Evolutionary conservation across 2,797 vertebrate species (phyloP).

Genomic region (Phoxinus dragarum): DNA sequence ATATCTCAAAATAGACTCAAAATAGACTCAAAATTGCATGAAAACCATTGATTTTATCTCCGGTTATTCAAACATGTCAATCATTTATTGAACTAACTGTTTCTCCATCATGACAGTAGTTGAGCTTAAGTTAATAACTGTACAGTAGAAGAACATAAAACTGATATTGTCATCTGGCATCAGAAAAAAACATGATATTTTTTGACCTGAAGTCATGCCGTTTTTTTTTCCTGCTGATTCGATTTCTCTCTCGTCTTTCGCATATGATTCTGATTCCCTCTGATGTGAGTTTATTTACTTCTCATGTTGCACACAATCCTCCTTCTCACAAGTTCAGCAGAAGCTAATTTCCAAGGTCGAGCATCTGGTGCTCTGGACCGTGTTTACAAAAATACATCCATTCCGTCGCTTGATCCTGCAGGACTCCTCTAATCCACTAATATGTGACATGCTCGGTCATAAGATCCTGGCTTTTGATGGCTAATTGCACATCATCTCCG

Average conservation of each 20-base stretch:
- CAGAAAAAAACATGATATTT: too few relatives aligned
- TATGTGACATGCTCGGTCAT: slow-evolving; percentile 19
- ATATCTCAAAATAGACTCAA: too few relatives aligned
- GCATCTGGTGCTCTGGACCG: not conserved
- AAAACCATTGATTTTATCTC: too few relatives aligned
- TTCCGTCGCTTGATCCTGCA: not conserved
- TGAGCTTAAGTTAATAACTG: too few relatives aligned
- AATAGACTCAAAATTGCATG: too few relatives aligned
- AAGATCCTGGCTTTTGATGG: slow-evolving; percentile 14
- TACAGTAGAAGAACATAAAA: too few relatives aligned
- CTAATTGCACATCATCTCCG: slow-evolving; percentile 14
- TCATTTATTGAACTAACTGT: too few relatives aligned
- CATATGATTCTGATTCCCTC: not conserved
- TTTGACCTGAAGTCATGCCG: not conserved
- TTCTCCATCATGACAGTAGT: too few relatives aligned
- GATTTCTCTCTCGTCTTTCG: not conserved
- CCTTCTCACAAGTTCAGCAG: not conserved
- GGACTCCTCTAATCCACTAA: slow-evolving; percentile 30
- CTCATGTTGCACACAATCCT: slow-evolving; percentile 1
- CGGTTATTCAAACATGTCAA: too few relatives aligned
- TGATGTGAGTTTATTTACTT: not conserved
- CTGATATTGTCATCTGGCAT: too few relatives aligned
- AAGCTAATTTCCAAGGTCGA: not conserved
- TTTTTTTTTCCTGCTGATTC: not conserved
- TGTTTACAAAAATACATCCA: slow-evolving; percentile 12